These are phyloP conservation scores for Tamandua tetradactyla DNA, from an alignment of 2,797 vertebrate species.

Conservation along the genomic window DNA sequence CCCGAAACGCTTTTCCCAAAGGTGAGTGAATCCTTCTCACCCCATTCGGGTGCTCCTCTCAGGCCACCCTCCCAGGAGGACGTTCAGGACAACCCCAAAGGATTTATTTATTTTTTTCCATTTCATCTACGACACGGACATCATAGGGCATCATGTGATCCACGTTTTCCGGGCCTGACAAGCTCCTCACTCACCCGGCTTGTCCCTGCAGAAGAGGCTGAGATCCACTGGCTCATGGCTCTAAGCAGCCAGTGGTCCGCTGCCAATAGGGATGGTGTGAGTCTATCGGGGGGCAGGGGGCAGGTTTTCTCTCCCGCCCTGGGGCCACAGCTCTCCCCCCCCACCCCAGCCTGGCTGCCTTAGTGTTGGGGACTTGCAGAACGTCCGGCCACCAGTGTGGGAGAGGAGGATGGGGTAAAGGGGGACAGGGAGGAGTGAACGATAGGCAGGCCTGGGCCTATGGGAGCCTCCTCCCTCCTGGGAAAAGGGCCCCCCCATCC, in stretches of 20 bases:
- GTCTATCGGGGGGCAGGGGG: too few species aligned
- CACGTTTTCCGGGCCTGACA: neutral
- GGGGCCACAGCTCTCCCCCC: neutral
- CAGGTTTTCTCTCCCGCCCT: neutral
- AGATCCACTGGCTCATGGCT: neutral
- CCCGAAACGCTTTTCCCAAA: neutral
- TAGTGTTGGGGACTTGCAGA: neutral
- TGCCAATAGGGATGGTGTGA: neutral
- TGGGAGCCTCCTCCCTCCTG: neutral
- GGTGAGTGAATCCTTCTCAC: fast-evolving
- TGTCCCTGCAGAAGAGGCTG: neutral
- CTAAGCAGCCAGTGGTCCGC: neutral
- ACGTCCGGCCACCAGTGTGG: neutral
- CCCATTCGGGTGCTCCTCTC: neutral
- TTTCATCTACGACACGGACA: too few species aligned
- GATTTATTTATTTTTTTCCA: neutral
- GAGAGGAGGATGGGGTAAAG: neutral
- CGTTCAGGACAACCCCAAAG: neutral
- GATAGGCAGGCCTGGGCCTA: neutral
- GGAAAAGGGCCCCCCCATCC: neutral
- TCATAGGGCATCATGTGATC: fast-evolving
- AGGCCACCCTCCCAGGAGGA: neutral
- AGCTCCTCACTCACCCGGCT: neutral
- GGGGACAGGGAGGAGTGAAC: neutral
- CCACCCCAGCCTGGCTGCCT: neutral